A percentile compares a stretch with the other conserved stretches of the same genome.
These are phyloP conservation scores for Glandiceps talaboti DNA, from an alignment of 53 echinoderm and acorn worm genomes.

Conservation along the genomic window DNA sequence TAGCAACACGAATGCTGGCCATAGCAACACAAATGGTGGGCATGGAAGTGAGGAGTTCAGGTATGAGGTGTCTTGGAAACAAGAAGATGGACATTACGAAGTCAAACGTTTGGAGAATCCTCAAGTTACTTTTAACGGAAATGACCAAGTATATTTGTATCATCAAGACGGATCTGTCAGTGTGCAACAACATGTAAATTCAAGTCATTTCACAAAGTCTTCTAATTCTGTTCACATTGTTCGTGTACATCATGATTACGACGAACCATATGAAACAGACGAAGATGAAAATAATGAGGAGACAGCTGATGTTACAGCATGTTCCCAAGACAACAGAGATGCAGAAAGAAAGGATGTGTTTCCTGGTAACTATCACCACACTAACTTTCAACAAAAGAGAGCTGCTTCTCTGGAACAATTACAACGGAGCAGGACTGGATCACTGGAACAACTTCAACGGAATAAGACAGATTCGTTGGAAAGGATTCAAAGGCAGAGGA, in stretches of 20 bases:
- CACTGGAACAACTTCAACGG: background rate
- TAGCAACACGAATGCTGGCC: background rate
- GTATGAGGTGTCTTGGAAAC: background rate
- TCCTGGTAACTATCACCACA: too few species aligned
- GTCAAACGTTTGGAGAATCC: background rate
- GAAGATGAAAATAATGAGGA: background rate
- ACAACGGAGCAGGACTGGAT: background rate
- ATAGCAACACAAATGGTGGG: background rate
- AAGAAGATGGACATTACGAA: background rate
- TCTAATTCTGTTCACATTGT: background rate
- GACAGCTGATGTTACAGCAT: background rate
- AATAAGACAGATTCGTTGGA: background rate
- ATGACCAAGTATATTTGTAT: background rate
- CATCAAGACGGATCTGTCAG: background rate
- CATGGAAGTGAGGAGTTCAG: background rate
- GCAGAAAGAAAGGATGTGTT: background rate
- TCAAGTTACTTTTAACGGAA: background rate
- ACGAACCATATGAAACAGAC: background rate
- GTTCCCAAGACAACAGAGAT: background rate
- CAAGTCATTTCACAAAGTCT: background rate
- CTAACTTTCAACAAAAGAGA: background rate
- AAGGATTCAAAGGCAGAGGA: background rate
- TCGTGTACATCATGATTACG: background rate
- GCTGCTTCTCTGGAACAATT: background rate
- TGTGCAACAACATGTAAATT: background rate